Base-by-base conservation (phyloP, 2,113 vertebrate species). In the Calidris pygmaea region DNA sequence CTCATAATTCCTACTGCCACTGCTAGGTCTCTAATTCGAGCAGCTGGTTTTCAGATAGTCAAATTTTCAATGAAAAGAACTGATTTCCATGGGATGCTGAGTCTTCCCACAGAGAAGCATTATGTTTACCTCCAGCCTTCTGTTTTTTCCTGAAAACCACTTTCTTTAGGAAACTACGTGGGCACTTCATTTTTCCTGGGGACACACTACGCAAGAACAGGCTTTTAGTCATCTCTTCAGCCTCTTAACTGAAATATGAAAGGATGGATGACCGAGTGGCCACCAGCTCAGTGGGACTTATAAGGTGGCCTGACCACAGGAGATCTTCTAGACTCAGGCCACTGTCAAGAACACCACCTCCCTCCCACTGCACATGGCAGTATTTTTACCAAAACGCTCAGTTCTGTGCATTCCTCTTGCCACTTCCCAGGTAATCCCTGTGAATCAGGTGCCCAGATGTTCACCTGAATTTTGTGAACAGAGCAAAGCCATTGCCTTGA, bases 101-200 rank as follows among this genome's bases (percentile, higher is more conserved):
- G 76, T 56, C 89, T 97, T 92, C 96, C 93, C 93, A 95, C 96
- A 95, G 96, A 93, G 95, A 68, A 91, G 78, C 77, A 82, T 96
- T 81, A 48, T 94, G 95, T 85, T 89, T 94, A 78, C 84, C 77
- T 82, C 58, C 94, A 95, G 89, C 94, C 91, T 96, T 93, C 95
- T 96, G 94, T 78, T 87, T 95, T 75, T 85, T 68, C 77, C 89
- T 82, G 87, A 89, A 73, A 92, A 68, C 52, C 48, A 18, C 77
- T 91, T 82, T 58, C 91, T 87, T 95, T 66, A 68, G 87, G 77
- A 65, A 82, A 41, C 30, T 89, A 79, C 1, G 30, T 91, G 87
- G 70, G 91, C 72, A 82, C 62, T 85, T 53, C 1, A 7, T 60
- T 87, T 72, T 79, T 82, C 70, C 39, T 20, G 70, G 71, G 78